These are phyloP conservation scores for Spilarctia lutea DNA, from an alignment of 2,888 invertebrate species.

Conservation along the genomic window DNA sequence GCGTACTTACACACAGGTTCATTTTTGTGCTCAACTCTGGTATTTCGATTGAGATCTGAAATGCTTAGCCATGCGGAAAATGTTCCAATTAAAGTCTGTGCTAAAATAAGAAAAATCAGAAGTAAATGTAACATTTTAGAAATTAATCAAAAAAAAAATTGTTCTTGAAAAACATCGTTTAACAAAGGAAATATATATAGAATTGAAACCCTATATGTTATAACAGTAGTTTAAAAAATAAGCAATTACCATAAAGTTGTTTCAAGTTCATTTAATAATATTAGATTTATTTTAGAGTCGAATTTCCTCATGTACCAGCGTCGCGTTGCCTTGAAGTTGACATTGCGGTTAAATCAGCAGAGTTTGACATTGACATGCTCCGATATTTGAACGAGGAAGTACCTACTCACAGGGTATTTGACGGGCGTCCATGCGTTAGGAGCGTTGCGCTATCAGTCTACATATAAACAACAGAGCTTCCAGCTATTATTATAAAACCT, in stretches of 20 bases:
- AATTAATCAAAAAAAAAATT: not conserved
- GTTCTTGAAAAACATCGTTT: not conserved
- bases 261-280: slow-evolving; percentile 34
- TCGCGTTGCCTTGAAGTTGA: slow-evolving; percentile 77
- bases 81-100: not conserved
- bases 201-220: not conserved
- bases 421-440: slow-evolving; percentile 54
- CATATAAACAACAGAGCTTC: slow-evolving; percentile 6
- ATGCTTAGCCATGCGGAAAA: not conserved
- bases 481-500: not conserved
- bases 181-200: not conserved
- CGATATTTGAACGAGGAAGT: slow-evolving; percentile 81
- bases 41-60: not conserved
- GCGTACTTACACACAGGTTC: not conserved
- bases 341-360: slow-evolving; percentile 82
- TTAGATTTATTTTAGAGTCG: slow-evolving; percentile 55
- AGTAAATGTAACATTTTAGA: not conserved
- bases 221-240: not conserved
- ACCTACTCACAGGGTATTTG: slow-evolving; percentile 58
- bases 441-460: slow-evolving; percentile 27
- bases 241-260: slow-evolving; percentile 7
- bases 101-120: not conserved
- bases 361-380: slow-evolving; percentile 80
- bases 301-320: slow-evolving; percentile 66
- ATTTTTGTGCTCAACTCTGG: not conserved